These are phyloP conservation scores for Myotis davidii DNA, from an alignment of 2,113 vertebrate species.

Conservation along the genomic window DNA sequence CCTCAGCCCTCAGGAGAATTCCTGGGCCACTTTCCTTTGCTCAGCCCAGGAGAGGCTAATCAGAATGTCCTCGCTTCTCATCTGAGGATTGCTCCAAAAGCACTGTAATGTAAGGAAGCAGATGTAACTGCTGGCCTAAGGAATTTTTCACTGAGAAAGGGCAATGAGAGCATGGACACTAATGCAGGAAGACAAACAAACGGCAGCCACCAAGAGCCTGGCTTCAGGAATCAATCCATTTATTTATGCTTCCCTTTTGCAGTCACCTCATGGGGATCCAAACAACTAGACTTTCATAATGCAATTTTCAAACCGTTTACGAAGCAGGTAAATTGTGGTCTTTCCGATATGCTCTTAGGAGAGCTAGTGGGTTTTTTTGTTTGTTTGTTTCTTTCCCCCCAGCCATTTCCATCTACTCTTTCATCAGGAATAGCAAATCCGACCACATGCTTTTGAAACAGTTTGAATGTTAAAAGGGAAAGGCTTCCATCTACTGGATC, in stretches of 20 bases:
- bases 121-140: background rate
- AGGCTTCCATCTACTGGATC: conserved; percentile 81
- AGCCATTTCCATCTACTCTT: conserved; percentile 44
- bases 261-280: conserved; percentile 6
- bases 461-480: conserved; percentile 72
- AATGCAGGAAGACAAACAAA: conserved; percentile 54
- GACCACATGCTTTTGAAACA: background rate
- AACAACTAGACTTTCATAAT: conserved; percentile 60
- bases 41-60: background rate
- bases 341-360: conserved; percentile 42
- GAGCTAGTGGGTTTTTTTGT: background rate
- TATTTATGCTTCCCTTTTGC: conserved; percentile 31
- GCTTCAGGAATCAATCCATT: conserved; percentile 22
- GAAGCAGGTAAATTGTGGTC: conserved; percentile 59
- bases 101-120: conserved; percentile 7
- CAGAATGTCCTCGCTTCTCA: background rate
- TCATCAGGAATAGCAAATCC: background rate
- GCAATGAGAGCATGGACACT: background rate
- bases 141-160: conserved; percentile 43
- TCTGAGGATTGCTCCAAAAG: background rate
- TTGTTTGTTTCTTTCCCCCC: background rate
- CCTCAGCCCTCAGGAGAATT: background rate
- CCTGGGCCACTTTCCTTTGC: background rate
- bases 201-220: background rate
- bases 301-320: conserved; percentile 54